Base-by-base conservation (phyloP, 30 jellyfish, hydroid and myxozoan genomes). In the Chironex yamaguchii region DNA sequence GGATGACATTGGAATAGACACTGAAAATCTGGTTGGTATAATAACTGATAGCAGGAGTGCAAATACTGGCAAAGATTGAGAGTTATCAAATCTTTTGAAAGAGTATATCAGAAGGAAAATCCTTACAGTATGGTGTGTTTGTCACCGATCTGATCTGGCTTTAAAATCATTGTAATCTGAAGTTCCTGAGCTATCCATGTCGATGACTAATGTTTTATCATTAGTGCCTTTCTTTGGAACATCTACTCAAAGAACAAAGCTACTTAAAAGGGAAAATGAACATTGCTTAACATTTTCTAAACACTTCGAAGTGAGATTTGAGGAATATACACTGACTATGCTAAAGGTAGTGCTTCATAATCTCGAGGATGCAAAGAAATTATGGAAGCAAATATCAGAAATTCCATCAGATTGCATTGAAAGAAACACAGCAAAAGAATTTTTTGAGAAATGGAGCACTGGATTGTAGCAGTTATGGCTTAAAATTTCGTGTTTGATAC, bases 81-180 rank as follows among this genome's bases (percentile, higher is more conserved):
- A 74, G 26, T 73, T n/a, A n/a, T n/a, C n/a, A n/a, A 70, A 70
- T 21, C 71, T 70, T 11, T 68, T 70, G 24, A 70, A 70, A 70
- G 84, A 70, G 6, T 36, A 70, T 36, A 29, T 70, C 22, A 68
- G 84, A 22, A 70, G 84, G 84, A 65, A 80, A 30, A 80, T 80
- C 51, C 30, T 82, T 48, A 67, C 86, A 49, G 87, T 68, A 68
- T 82, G 87, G 81, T 79, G 90, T 64, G 83, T 63, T 53, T 79
- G 82, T 33, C 87, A 67, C 78, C 52, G 78, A 33, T 82, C 92
- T n/a, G 92, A 82, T 51, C 32, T 82, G 29, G 91, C 91, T 24
- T 48, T 80, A 75, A 83, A 80, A 52, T 62, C 91, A 34, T 82
- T 80, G 9, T 76, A 80, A 63, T 62, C 90, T 6, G 26, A 54